Evolutionary conservation across 2,113 vertebrate species (phyloP).

Genomic region (Bothrops jararaca): DNA sequence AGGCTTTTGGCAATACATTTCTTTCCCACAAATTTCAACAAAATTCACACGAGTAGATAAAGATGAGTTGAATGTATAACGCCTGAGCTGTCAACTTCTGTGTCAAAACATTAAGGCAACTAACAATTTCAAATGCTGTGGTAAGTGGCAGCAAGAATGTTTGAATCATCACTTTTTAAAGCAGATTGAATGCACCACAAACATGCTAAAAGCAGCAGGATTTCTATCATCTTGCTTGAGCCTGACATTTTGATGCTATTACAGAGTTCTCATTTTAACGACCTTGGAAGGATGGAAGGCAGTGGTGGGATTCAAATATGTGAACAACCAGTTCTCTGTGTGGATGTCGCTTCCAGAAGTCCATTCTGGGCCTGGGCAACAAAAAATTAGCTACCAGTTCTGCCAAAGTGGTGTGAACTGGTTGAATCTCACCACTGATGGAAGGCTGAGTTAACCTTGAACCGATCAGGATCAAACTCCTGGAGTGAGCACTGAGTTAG

Average conservation of each 20-base stretch:
- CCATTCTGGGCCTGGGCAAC: no score
- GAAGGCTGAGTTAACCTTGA: no score
- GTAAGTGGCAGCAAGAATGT: not conserved
- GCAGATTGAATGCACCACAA: not conserved
- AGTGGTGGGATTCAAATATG: no score
- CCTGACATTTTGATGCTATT: not conserved
- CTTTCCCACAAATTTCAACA: conserved; percentile 48
- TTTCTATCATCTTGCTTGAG: not conserved
- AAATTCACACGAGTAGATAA: not conserved
- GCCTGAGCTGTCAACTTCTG: not conserved
- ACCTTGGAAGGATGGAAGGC: no score
- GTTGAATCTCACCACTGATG: no score
- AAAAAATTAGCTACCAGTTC: no score
- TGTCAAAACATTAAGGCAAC: not conserved
- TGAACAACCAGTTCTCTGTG: no score
- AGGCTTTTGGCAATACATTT: conserved; percentile 11
- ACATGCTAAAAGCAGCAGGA: not conserved
- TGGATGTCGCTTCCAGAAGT: no score
- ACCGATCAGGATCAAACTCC: no score
- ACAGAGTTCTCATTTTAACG: no score
- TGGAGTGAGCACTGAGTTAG: no score
- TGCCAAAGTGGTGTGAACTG: no score
- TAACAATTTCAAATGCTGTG: not conserved
- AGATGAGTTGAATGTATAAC: not conserved
- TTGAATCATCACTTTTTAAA: not conserved